These are phyloP conservation scores for Pachyseris speciosa DNA, from an alignment of 64 coral and sea anemone species.

Conservation along the genomic window DNA sequence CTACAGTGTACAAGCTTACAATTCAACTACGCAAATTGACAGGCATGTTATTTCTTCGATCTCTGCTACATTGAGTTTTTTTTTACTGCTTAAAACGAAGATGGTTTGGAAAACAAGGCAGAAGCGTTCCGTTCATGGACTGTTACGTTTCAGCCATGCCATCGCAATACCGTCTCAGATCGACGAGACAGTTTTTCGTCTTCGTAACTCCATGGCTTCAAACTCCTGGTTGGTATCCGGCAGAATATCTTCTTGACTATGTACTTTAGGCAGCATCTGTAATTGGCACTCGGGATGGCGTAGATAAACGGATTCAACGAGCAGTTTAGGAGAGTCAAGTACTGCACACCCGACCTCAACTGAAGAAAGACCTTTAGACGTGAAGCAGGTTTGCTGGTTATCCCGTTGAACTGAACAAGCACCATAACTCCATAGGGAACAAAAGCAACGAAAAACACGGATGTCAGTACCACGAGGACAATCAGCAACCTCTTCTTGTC, in stretches of 20 bases:
- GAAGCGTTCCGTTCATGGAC: no score
- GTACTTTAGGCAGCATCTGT: neutral
- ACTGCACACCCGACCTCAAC: neutral
- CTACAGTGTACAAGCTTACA: no score
- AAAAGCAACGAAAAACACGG: conserved; percentile 21
- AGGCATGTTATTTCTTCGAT: no score
- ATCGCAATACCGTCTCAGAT: no score
- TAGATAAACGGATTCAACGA: conserved; percentile 12
- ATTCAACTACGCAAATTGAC: no score
- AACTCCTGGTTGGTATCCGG: no score
- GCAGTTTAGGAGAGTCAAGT: neutral
- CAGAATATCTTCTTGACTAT: neutral
- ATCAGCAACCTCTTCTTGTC: conserved; percentile 29
- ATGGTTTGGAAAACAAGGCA: no score
- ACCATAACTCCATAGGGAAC: conserved; percentile 42
- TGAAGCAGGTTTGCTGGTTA: neutral
- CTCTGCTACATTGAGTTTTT: no score
- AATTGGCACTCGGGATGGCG: neutral
- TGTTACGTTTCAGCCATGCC: no score
- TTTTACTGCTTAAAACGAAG: no score
- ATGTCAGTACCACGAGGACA: conserved; percentile 12
- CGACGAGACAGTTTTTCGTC: no score
- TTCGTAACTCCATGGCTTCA: no score
- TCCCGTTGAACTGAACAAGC: conserved; percentile 1
- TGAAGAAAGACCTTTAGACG: neutral